Percentiles rank a stretch among this genome's conserved stretches.
phyloP scores from a whole-genome alignment of 2,113 vertebrate species.

The Boulengeromyrus knoepffleri region DNA sequence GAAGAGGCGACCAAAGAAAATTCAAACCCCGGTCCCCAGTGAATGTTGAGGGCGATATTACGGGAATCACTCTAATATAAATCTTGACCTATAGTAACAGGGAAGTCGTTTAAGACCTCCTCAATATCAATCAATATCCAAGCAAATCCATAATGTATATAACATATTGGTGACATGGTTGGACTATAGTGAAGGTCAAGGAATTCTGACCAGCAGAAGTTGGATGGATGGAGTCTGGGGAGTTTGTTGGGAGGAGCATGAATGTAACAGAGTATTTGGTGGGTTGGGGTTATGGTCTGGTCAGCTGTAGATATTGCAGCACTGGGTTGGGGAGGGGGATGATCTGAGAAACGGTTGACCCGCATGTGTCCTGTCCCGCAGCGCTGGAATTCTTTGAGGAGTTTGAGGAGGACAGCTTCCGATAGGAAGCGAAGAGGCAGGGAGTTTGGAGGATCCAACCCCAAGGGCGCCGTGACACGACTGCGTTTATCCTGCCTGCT shows the following conservation, averaged over 20 bases:
- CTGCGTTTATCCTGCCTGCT: background rate
- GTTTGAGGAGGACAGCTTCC: background rate
- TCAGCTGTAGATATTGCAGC: background rate
- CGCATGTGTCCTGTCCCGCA: background rate
- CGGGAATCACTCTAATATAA: background rate
- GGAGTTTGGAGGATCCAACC: background rate
- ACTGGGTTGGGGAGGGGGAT: background rate
- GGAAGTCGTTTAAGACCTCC: background rate
- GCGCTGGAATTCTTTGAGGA: background rate
- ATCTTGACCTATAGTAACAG: background rate
- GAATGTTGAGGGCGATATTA: background rate
- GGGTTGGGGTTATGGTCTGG: background rate
- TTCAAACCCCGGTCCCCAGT: background rate
- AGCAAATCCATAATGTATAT: constrained; percentile 3
- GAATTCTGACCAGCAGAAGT: background rate
- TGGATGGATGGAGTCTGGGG: background rate
- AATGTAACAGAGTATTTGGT: background rate
- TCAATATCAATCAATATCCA: background rate
- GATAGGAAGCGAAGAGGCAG: background rate
- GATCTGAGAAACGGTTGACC: background rate
- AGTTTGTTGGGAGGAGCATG: background rate
- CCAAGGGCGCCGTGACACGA: background rate
- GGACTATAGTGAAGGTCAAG: background rate
- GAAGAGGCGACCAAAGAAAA: background rate
- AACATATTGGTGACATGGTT: background rate